Base-by-base conservation (phyloP, 2,797 vertebrate genomes). In the Arctocebus calabarensis region DNA sequence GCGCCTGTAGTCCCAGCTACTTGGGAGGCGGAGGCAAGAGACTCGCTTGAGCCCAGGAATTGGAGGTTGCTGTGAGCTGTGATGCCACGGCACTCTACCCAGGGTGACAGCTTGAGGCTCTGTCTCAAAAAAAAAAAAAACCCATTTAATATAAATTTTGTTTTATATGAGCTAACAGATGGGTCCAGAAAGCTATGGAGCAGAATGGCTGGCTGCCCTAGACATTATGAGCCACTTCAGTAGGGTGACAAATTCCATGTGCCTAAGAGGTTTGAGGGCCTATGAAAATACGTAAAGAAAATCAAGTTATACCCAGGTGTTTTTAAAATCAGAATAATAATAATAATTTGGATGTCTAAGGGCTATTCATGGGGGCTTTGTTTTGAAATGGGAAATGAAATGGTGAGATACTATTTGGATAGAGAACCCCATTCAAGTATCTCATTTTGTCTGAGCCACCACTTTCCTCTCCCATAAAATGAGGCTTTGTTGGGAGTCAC, bases 81-180 rank as follows among this genome's bases (percentile, higher is more conserved):
- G n/a, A n/a, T n/a, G n/a, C n/a, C n/a, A n/a, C n/a, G n/a, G n/a
- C n/a, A n/a, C n/a, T n/a, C n/a, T n/a, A n/a, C n/a, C n/a, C n/a
- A n/a, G n/a, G n/a, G n/a, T n/a, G n/a, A n/a, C n/a, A n/a, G n/a
- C n/a, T n/a, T n/a, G n/a, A n/a, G n/a, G n/a, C n/a, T n/a, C n/a
- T n/a, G n/a, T n/a, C n/a, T n/a, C n/a, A n/a, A n/a, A n/a, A n/a
- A n/a, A n/a, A n/a, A n/a, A n/a, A n/a, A n/a, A n/a, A n/a, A n/a
- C n/a, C 7, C 85, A 93, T 97, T 98, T 98, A 98, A 97, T 92
- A 96, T 97, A 88, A 96, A 91, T 97, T 98, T 98, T 66, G 40
- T 97, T 97, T 94, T 88, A 59, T 97, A 82, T 70, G 94, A 78
- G 84, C 88, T 94, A 98, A 95, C 97, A 98, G 97, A 97, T 97